These are phyloP conservation scores for Steinernema carpocapsae DNA, from an alignment of 2,888 invertebrate genomes.

Conservation along the genomic window DNA sequence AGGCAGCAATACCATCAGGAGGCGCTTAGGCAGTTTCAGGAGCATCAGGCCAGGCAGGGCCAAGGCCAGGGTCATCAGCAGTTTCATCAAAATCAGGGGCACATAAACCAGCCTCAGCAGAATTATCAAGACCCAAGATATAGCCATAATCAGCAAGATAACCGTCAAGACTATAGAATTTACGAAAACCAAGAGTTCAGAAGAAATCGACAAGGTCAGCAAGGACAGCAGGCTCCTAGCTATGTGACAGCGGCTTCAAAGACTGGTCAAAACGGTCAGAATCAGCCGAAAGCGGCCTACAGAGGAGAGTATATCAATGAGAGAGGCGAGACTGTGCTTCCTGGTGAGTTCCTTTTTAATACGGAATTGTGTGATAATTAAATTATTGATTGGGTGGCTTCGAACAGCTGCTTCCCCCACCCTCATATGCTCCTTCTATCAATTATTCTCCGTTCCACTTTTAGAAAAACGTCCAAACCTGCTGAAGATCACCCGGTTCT, in stretches of 20 bases:
- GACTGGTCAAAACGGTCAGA: neutral
- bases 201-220: neutral
- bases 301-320: conserved; percentile 1
- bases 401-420: neutral
- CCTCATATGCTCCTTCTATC: neutral
- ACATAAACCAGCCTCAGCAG: neutral
- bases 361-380: too few relatives aligned
- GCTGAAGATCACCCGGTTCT: conserved; percentile 36
- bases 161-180: neutral
- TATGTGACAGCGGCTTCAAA: neutral
- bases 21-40: neutral
- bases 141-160: neutral
- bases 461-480: conserved; percentile 32
- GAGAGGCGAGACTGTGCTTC: neutral
- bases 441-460: neutral
- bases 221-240: too few relatives aligned
- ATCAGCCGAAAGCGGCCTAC: neutral
- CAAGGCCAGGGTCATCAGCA: neutral
- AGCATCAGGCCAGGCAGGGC: too few relatives aligned
- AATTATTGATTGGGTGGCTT: too few relatives aligned
- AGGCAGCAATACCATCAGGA: conserved; percentile 9
- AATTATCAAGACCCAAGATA: neutral
- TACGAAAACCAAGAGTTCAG: conserved; percentile 8
- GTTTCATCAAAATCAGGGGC: neutral
- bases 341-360: too few relatives aligned